phyloP scores from a whole-genome alignment of 2,888 invertebrate species.

The Dynastes hyllus region DNA sequence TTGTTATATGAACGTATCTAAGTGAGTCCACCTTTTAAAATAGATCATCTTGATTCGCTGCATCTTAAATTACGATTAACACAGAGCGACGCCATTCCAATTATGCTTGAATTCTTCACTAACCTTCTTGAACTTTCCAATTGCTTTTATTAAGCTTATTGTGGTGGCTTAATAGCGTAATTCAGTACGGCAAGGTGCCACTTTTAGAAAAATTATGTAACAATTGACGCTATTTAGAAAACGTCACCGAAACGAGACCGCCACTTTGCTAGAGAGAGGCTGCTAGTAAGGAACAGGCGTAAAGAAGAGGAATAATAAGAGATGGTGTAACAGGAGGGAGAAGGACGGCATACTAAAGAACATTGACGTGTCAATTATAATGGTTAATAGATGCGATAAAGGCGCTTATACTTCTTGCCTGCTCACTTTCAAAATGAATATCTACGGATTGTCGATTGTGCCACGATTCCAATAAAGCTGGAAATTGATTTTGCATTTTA shows the following conservation, averaged over 20 bases:
- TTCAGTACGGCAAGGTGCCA: constrained; percentile 61
- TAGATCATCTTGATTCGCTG: constrained; percentile 54
- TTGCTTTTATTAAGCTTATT: constrained; percentile 65
- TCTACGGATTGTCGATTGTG: not conserved
- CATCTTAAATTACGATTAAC: constrained; percentile 61
- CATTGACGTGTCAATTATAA: constrained; percentile 40
- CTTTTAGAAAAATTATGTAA: constrained; percentile 55
- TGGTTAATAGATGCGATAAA: not conserved
- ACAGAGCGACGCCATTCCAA: constrained; percentile 67
- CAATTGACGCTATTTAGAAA: constrained; percentile 53
- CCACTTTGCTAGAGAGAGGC: not conserved
- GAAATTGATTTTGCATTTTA: not conserved
- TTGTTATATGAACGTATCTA: not conserved
- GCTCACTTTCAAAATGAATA: not conserved
- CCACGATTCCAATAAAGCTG: not conserved
- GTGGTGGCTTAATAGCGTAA: constrained; percentile 60
- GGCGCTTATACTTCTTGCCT: not conserved
- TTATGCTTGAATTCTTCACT: constrained; percentile 67
- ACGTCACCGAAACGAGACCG: constrained; percentile 29
- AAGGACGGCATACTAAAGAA: not conserved
- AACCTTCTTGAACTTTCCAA: constrained; percentile 67
- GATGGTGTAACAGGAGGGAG: not conserved
- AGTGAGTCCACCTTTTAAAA: constrained; percentile 55
- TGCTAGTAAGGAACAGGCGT: not conserved
- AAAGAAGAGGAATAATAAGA: not conserved